Percentiles rank a stretch among this genome's conserved stretches.
These are phyloP conservation scores for Polyommatus iphigenia DNA, from an alignment of 2,888 invertebrate species.

Conservation along the genomic window DNA sequence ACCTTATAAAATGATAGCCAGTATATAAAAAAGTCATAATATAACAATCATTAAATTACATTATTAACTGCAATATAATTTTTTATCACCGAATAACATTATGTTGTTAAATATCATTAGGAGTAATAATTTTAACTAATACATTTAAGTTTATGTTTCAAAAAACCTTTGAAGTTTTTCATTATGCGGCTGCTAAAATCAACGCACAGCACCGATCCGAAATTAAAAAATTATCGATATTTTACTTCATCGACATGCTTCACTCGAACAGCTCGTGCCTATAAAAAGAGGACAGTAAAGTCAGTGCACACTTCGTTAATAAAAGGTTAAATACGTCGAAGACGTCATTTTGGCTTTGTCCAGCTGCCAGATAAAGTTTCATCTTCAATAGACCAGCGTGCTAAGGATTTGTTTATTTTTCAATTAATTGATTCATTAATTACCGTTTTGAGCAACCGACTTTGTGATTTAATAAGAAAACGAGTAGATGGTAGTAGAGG, in stretches of 20 bases:
- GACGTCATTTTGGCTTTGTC: slow-evolving; percentile 58
- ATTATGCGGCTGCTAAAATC: not conserved
- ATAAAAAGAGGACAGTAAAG: slow-evolving; percentile 67
- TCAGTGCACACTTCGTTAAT: slow-evolving; percentile 70
- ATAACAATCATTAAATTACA: slow-evolving; percentile 16
- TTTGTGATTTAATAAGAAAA: not conserved
- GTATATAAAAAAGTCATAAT: not conserved
- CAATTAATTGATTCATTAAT: slow-evolving; percentile 29
- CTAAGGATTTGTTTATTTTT: slow-evolving; percentile 32
- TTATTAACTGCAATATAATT: not conserved
- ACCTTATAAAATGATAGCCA: slow-evolving; percentile 9
- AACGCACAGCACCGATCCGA: slow-evolving; percentile 22
- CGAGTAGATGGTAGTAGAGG: not conserved
- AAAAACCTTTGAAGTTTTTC: not conserved
- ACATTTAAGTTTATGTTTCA: not conserved
- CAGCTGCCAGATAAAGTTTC: slow-evolving; percentile 46
- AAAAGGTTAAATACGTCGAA: slow-evolving; percentile 70
- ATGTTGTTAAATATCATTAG: not conserved
- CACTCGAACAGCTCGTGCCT: slow-evolving; percentile 64
- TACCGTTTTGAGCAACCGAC: not conserved
- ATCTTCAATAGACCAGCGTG: slow-evolving; percentile 37
- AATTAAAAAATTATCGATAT: slow-evolving; percentile 33
- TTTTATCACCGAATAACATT: not conserved
- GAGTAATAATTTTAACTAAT: not conserved
- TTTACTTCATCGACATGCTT: slow-evolving; percentile 40